These are phyloP conservation scores for Hippocampus mohnikei DNA, from an alignment of 2,113 vertebrate species.

Conservation along the genomic window DNA sequence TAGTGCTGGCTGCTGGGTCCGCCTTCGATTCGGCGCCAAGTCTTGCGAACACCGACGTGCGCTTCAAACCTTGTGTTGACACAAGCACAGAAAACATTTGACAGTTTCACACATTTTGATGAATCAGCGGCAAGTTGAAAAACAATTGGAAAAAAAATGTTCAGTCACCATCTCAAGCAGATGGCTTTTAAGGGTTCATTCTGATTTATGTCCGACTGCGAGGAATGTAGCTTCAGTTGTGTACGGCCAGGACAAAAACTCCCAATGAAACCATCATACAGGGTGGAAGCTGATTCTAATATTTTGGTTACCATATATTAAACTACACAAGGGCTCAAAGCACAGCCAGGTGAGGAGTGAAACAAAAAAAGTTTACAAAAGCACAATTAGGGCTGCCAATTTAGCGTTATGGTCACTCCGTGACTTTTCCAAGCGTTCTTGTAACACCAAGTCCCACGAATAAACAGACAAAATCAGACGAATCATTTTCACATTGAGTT, in stretches of 20 bases:
- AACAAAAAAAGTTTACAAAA: too few species aligned
- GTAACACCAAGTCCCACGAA: too few species aligned
- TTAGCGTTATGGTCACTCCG: too few species aligned
- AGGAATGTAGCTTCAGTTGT: background rate
- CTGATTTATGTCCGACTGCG: background rate
- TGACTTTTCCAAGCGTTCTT: too few species aligned
- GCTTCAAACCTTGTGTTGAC: constrained; percentile 68
- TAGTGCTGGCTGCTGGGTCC: constrained; percentile 67
- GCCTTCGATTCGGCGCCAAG: constrained; percentile 84
- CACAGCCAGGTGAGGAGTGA: too few species aligned
- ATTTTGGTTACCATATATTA: too few species aligned
- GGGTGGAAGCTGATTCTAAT: too few species aligned
- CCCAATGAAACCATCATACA: too few species aligned
- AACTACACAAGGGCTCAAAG: too few species aligned
- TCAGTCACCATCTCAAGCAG: background rate
- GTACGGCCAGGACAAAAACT: background rate
- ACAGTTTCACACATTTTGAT: background rate
- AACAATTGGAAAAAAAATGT: background rate
- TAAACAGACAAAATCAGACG: too few species aligned
- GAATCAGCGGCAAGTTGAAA: background rate
- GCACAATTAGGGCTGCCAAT: too few species aligned
- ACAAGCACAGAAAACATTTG: constrained; percentile 3
- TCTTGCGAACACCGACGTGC: constrained; percentile 88
- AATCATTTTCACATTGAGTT: too few species aligned
- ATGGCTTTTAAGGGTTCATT: background rate